phyloP scores from a whole-genome alignment of 2,113 vertebrate species.

The Poecile atricapillus region DNA sequence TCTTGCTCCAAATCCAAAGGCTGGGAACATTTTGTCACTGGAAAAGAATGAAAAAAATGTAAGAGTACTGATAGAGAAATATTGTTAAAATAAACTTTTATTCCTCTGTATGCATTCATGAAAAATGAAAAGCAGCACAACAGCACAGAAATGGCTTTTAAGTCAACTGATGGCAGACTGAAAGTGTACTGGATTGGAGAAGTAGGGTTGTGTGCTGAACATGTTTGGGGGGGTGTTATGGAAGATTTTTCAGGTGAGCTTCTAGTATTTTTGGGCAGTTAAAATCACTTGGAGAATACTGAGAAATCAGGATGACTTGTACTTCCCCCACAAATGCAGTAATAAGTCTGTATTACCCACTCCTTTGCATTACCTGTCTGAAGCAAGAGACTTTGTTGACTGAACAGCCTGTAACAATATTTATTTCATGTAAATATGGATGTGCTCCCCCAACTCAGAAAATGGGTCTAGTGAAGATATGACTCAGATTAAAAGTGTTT shows the following conservation, averaged over 20 bases:
- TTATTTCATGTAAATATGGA: background rate
- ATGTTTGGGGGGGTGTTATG: background rate
- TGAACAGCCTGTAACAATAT: background rate
- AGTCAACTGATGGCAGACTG: background rate
- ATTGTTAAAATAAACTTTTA: background rate
- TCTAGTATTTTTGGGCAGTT: background rate
- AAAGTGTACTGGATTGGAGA: background rate
- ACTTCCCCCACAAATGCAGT: background rate
- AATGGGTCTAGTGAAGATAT: background rate
- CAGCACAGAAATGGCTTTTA: background rate
- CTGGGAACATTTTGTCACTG: constrained; percentile 99
- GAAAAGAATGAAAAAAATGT: constrained; percentile 43
- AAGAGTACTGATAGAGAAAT: background rate
- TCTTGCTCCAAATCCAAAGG: constrained; percentile 93
- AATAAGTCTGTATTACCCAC: background rate
- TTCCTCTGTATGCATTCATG: background rate
- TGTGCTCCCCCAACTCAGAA: background rate
- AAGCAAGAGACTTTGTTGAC: background rate
- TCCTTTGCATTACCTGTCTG: background rate
- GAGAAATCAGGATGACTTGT: background rate
- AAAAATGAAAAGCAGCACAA: background rate
- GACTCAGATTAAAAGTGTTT: background rate
- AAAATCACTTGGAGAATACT: background rate
- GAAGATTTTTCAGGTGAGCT: background rate
- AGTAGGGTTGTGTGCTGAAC: background rate